Evolutionary conservation across 1,140 invertebrate genomes (phyloP).

Genomic region (Parasteatoda tepidariorum): DNA sequence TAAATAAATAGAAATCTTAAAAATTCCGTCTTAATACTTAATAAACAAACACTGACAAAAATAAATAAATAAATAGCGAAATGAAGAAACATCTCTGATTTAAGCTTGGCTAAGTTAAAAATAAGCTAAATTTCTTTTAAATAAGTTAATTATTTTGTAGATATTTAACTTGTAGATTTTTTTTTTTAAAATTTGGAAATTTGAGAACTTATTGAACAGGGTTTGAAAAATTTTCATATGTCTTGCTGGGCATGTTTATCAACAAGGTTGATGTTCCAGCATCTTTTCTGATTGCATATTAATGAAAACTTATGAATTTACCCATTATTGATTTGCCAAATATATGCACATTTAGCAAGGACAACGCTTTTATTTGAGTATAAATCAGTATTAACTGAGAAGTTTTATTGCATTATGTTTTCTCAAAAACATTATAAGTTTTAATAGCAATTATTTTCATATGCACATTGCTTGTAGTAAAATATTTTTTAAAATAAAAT

Average conservation of each 20-base stretch:
- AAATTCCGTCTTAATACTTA: too few relatives aligned
- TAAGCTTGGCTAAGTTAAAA: too few relatives aligned
- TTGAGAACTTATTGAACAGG: too few relatives aligned
- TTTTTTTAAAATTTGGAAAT: neutral
- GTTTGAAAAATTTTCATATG: too few relatives aligned
- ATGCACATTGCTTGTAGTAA: neutral
- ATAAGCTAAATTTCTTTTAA: too few relatives aligned
- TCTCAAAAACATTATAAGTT: neutral
- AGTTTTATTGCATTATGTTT: neutral
- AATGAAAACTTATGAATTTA: neutral
- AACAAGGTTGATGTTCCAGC: too few relatives aligned
- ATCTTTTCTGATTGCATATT: neutral
- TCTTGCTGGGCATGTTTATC: too few relatives aligned
- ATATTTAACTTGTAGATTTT: too few relatives aligned
- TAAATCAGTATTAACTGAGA: too few relatives aligned
- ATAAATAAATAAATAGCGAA: neutral
- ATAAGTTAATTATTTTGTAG: too few relatives aligned
- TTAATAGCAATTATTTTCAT: neutral
- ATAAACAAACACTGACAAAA: neutral
- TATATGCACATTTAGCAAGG: neutral
- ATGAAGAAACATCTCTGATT: too few relatives aligned
- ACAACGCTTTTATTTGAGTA: too few relatives aligned
- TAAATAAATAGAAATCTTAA: neutral
- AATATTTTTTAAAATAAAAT: neutral
- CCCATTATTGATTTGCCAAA: neutral